Evolutionary conservation across 2,888 invertebrate genomes (phyloP), one percentile per base, ranked within the genome.

Genomic region (Drosophila incognita): DNA sequence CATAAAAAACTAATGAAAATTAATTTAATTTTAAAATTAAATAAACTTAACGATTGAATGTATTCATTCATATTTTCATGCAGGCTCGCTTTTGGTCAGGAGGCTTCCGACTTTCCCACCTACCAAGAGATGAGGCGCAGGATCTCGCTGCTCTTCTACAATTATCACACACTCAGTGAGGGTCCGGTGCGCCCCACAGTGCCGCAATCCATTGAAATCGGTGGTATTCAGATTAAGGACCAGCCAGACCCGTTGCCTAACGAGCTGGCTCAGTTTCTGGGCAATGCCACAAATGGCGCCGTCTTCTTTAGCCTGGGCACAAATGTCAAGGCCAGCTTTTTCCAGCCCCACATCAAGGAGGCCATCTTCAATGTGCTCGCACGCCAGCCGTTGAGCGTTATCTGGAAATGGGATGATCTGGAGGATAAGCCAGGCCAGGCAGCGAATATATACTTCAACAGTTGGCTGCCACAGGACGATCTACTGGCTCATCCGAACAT

Each of bases 401-500:
- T 96, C 13, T 96, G 96, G 95, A 96, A 96, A 92, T 96, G 95
- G 94, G 95, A 96, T 79, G 80, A 77, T 40, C 94, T 94, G 0
- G 93, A 94, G 4, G 87, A 90, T 6, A 83, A 94, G 27, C 93
- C 94, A 2, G 94, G 94, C 36, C 94, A 94, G 81, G 94, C 95
- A 0, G 82, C 93, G 0, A 95, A 96, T 87, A 93, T 96, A 0
- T 92, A 94, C 54, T 92, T 94, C 10, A 92, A 93, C 48, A 94
- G 94, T 74, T 96, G 96, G 96, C 87, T 96, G n/a, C 96, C 96
- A 0, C 96, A 96, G 87, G 94, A 94, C 60, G 95, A 95, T 77
- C 94, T 95, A 54, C 90, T 96, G 92, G 94, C 94, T 1, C 95
- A 95, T 90, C 94, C 94, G 0, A 94, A 94, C 61, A 87, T 94